Conservation (phyloP, 2,113 vertebrate genomes). For the Mormyrus iriodes region DNA sequence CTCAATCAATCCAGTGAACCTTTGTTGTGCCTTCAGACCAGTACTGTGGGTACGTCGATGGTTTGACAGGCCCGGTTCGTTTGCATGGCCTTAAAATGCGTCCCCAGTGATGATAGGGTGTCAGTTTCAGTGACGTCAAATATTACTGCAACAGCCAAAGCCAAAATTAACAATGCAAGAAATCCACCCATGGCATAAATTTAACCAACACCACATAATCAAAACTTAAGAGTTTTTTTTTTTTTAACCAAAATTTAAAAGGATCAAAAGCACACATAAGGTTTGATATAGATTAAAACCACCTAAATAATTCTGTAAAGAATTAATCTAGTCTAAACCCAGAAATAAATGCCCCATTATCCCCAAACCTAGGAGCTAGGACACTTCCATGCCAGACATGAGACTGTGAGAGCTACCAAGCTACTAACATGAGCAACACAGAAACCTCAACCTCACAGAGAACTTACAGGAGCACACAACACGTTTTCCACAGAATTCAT, state of each 20-base stretch:
- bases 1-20: background rate
- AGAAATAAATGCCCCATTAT: background rate
- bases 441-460: background rate
- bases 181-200: background rate
- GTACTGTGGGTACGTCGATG: background rate
- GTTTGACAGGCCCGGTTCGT: background rate
- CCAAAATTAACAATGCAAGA: background rate
- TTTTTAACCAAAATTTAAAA: background rate
- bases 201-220: background rate
- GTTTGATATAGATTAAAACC: background rate
- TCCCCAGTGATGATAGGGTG: background rate
- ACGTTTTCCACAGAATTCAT: background rate
- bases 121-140: background rate
- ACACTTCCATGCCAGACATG: background rate
- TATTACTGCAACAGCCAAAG: background rate
- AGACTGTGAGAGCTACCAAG: background rate
- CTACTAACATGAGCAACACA: background rate
- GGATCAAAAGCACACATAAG: background rate
- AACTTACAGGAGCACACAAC: background rate
- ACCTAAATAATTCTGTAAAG: background rate
- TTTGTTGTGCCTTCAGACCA: too few relatives aligned
- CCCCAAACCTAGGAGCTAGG: background rate
- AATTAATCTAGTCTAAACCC: background rate
- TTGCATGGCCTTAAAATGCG: background rate
- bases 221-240: background rate